Conservation (phyloP, 2,113 vertebrate species). For the Hyperopisus bebe region DNA sequence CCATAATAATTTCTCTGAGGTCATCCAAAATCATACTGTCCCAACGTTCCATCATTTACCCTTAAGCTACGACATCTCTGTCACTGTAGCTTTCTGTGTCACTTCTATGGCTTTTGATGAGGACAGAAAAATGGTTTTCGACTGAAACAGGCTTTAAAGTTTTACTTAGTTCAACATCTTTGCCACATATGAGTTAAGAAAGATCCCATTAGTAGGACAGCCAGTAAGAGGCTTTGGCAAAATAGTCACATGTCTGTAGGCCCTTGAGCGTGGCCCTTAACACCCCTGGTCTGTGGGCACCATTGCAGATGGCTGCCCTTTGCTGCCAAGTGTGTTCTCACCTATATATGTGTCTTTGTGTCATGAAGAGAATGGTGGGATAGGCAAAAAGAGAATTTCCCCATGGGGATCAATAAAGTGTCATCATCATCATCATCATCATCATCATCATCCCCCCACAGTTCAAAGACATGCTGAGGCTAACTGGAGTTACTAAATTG, state of each 20-base stretch:
- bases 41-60: not conserved
- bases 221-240: not conserved
- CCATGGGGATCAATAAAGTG: not conserved
- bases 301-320: not conserved
- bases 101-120: not conserved
- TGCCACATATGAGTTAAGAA: not conserved
- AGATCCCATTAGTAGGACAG: not conserved
- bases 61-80: not conserved
- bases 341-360: not conserved
- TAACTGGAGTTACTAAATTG: no score
- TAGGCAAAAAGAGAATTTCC: not conserved
- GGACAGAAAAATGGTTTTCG: not conserved
- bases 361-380: not conserved
- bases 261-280: not conserved
- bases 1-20: not conserved
- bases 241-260: not conserved
- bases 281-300: not conserved
- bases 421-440: not conserved
- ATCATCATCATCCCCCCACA: not conserved
- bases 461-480: no score
- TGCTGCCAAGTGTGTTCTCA: not conserved
- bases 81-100: not conserved
- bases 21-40: not conserved
- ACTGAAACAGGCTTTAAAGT: not conserved
- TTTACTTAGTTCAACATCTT: not conserved